These are phyloP conservation scores for Quadroppia sp. DNA, from an alignment of 2,888 invertebrate genomes.

Conservation along the genomic window DNA sequence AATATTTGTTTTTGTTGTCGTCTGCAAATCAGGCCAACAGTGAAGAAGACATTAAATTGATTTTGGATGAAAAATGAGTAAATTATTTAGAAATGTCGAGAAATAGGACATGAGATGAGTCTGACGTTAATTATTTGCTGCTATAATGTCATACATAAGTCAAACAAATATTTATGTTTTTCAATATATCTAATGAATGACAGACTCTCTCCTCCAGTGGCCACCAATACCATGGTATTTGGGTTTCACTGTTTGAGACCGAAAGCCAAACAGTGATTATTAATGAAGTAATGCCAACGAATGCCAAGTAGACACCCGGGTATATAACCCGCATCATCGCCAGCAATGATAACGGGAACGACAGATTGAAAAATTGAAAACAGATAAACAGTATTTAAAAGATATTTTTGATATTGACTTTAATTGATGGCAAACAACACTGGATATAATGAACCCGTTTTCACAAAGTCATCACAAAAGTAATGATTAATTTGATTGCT, in stretches of 20 bases:
- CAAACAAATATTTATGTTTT: constrained; percentile 4
- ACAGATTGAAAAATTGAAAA: neutral
- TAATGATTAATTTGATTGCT: constrained; percentile 16
- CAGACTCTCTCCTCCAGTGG: neutral
- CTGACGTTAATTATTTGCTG: neutral
- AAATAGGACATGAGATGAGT: neutral
- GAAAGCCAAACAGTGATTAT: neutral
- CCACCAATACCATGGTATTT: neutral
- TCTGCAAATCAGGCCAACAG: neutral
- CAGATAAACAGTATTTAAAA: neutral
- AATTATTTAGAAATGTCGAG: neutral
- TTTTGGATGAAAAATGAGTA: neutral
- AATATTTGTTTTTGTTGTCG: no score
- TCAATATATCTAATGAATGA: neutral
- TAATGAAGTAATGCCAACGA: neutral
- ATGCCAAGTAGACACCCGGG: neutral
- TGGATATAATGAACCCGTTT: constrained; percentile 5
- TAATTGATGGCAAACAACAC: neutral
- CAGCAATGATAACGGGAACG: neutral
- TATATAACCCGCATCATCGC: neutral
- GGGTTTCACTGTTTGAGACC: neutral
- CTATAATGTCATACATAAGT: neutral
- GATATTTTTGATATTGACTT: neutral
- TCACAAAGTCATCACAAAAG: neutral
- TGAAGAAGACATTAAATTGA: neutral